Base-by-base conservation (phyloP, 2,888 invertebrate species). In the Melanophora roralis region DNA sequence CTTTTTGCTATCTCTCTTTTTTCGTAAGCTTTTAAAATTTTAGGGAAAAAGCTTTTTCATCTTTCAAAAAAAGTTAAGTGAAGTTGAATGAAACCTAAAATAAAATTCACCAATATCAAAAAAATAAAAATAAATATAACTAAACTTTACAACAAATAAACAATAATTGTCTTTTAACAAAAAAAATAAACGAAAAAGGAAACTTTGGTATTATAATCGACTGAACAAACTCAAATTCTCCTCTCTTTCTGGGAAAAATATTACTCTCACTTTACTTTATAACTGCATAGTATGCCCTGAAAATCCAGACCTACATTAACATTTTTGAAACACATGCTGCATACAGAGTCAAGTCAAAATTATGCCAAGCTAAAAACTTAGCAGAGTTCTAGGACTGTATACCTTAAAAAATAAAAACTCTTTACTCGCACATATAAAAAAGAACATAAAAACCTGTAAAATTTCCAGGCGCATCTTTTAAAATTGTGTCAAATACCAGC, bases 221-320 rank as follows among this genome's bases (percentile, higher is more conserved):
- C n/a, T n/a, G n/a, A n/a, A n/a, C n/a, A n/a, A n/a, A n/a, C n/a
- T n/a, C n/a, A 2, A 43, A 11, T 34, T 14, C 4, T 16, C 4
- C 57, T 64, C 65, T 19, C 4, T 12, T 40, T 9, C 1, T 23
- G 16, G 27, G 23, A n/a, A 36, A n/a, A n/a, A n/a, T n/a, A n/a
- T n/a, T n/a, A n/a, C n/a, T n/a, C 51, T 71, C 69, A 67, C 74
- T 68, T 40, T 51, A 53, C 38, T 38, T 72, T 64, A 75, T 75
- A 47, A 73, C 78, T 81, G 78, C 81, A 75, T 69, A 78, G 72
- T 55, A 68, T 83, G 81, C 83, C 83, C 85, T 85, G 82, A 85
- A 86, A 85, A 86, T 87, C 86, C 86, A 88, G 88, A 87, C 88
- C 88, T 88, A 88, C 88, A 87, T 88, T 86, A 87, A 88, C 85